Conservation (phyloP, 2,113 vertebrate genomes). For the Argyrosomus japonicus region DNA sequence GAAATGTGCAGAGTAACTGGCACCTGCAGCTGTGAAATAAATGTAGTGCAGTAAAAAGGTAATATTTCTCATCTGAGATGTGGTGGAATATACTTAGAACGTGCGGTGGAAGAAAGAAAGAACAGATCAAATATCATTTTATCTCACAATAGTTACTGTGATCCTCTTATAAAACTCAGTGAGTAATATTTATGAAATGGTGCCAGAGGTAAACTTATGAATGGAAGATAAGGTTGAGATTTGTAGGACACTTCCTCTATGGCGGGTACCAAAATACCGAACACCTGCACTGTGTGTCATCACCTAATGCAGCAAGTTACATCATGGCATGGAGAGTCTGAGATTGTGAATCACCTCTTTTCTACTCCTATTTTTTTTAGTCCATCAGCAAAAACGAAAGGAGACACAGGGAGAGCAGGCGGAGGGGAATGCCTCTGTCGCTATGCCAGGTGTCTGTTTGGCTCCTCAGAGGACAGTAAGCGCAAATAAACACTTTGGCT, state of each 20-base stretch:
- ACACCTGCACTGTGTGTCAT: slow-evolving; percentile 36
- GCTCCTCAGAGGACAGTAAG: slow-evolving; percentile 11
- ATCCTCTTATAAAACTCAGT: not conserved
- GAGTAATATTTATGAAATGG: not conserved
- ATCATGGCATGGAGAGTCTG: slow-evolving; percentile 23
- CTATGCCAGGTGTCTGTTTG: slow-evolving; percentile 20
- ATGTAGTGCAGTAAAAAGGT: not conserved
- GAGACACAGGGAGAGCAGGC: not conserved
- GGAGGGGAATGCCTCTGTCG: slow-evolving; percentile 14
- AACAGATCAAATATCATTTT: not conserved
- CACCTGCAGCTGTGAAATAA: not conserved
- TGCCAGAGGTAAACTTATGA: not conserved
- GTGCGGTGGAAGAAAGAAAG: too few relatives aligned
- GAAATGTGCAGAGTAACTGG: not conserved
- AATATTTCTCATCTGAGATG: not conserved
- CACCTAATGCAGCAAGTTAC: slow-evolving; percentile 36
- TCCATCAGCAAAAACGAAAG: slow-evolving; percentile 1
- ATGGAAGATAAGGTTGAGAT: not conserved
- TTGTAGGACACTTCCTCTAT: not conserved
- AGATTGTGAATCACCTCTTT: slow-evolving; percentile 29
- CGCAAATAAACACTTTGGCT: slow-evolving; percentile 24
- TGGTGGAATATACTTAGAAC: too few relatives aligned
- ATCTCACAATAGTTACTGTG: not conserved
- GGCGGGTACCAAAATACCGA: not conserved
- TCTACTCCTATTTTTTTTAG: not conserved